Conservation (phyloP, 2,888 invertebrate genomes). For the Eupithecia inturbata region DNA sequence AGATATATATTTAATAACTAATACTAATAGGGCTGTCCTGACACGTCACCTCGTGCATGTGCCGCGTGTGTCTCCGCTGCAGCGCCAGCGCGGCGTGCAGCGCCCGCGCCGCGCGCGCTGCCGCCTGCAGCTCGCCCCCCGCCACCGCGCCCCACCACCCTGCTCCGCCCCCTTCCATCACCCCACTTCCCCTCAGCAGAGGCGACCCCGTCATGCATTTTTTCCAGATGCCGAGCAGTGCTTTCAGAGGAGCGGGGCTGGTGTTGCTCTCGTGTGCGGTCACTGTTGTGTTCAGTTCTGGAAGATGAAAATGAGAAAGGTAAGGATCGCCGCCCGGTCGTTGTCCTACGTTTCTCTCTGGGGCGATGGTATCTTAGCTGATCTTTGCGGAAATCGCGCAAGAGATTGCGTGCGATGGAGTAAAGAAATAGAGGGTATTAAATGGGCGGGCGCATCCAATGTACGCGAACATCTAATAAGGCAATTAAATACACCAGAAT, state of each 20-base stretch:
- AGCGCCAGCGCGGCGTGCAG: constrained; percentile 59
- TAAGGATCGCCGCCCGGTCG: background rate
- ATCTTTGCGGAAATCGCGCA: background rate
- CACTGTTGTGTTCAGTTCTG: constrained; percentile 67
- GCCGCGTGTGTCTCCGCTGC: background rate
- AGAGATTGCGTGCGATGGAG: background rate
- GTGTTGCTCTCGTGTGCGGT: constrained; percentile 75
- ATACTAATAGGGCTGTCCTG: too few species aligned
- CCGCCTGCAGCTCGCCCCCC: constrained; percentile 63
- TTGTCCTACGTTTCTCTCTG: background rate
- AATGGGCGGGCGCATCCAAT: background rate
- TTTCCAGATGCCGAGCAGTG: constrained; percentile 92
- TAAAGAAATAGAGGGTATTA: background rate
- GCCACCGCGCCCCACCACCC: constrained; percentile 72
- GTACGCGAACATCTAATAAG: background rate
- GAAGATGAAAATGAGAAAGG: constrained; percentile 12
- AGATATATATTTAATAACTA: too few species aligned
- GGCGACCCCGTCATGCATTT: constrained; percentile 86
- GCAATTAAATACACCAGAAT: too few species aligned
- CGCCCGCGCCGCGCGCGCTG: constrained; percentile 55
- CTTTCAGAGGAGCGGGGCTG: constrained; percentile 77
- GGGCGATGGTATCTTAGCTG: background rate
- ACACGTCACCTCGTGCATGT: constrained; percentile 49
- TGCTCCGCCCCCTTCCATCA: constrained; percentile 26
- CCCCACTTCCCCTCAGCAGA: constrained; percentile 61